Conservation (phyloP, 2,797 vertebrate genomes). For the Chromis chromis region DNA sequence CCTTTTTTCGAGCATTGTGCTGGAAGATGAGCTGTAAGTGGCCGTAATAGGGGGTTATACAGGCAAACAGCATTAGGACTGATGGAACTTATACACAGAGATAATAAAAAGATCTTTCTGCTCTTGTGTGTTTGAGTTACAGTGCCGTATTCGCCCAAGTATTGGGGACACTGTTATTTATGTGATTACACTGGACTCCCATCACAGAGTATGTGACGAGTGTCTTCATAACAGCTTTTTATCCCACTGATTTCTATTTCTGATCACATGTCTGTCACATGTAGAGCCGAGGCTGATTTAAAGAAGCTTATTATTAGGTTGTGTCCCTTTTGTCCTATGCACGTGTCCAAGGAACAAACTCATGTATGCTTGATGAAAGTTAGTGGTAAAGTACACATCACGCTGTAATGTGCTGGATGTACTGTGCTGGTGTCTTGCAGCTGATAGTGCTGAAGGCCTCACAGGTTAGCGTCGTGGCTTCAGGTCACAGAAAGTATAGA, state of each 20-base stretch:
- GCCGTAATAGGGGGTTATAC: conserved; percentile 14
- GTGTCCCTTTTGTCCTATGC: neutral
- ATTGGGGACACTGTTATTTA: neutral
- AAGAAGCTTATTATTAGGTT: neutral
- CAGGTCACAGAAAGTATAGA: neutral
- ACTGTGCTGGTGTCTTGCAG: neutral
- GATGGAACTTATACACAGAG: conserved; percentile 19
- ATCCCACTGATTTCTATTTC: neutral
- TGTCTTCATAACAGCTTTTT: neutral
- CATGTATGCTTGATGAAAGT: neutral
- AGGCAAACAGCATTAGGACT: conserved; percentile 15
- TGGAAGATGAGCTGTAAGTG: conserved; percentile 25
- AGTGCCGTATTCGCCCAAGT: accelerated
- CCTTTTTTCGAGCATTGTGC: conserved; percentile 11
- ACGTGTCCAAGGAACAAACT: neutral
- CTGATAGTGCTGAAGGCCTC: conserved; percentile 1
- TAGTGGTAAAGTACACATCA: neutral
- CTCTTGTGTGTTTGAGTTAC: neutral
- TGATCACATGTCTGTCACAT: neutral
- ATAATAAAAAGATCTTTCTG: conserved; percentile 7
- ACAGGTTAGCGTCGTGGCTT: neutral
- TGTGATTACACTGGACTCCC: neutral
- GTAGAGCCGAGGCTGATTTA: neutral
- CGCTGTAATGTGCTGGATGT: conserved; percentile 11
- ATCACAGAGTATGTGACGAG: neutral